These are phyloP conservation scores for Prionace glauca DNA, from an alignment of 2,797 vertebrate genomes.

Conservation along the genomic window DNA sequence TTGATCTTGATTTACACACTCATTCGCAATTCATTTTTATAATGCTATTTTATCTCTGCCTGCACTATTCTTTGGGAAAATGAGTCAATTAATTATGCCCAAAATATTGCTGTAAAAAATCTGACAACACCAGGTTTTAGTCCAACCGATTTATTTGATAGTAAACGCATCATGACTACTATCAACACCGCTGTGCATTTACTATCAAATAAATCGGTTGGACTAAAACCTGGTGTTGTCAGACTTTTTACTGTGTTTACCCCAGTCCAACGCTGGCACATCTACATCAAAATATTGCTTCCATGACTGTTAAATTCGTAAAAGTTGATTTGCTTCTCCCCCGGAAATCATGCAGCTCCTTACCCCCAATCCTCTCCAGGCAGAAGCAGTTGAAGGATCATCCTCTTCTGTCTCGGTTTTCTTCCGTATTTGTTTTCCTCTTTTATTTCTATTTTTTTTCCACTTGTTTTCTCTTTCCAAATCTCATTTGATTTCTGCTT, in stretches of 20 bases:
- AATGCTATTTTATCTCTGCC: neutral
- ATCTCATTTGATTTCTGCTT: neutral
- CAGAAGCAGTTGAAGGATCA: neutral
- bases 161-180: no score
- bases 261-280: no score
- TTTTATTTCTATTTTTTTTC: neutral
- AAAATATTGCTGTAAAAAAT: neutral
- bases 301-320: neutral
- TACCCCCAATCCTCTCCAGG: no score
- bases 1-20: neutral
- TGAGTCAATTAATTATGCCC: neutral
- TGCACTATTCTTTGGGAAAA: neutral
- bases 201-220: no score
- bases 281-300: neutral
- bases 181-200: no score
- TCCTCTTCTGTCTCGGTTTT: neutral
- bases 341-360: no score
- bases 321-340: neutral
- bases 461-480: neutral
- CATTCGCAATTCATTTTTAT: neutral
- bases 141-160: no score
- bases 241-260: no score
- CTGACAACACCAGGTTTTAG: no score
- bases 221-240: no score
- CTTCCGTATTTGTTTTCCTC: neutral